Evolutionary conservation across 1,140 invertebrate species (phyloP), one percentile per base, ranked within the genome.

Genomic region (Zaprionus ornatus): DNA sequence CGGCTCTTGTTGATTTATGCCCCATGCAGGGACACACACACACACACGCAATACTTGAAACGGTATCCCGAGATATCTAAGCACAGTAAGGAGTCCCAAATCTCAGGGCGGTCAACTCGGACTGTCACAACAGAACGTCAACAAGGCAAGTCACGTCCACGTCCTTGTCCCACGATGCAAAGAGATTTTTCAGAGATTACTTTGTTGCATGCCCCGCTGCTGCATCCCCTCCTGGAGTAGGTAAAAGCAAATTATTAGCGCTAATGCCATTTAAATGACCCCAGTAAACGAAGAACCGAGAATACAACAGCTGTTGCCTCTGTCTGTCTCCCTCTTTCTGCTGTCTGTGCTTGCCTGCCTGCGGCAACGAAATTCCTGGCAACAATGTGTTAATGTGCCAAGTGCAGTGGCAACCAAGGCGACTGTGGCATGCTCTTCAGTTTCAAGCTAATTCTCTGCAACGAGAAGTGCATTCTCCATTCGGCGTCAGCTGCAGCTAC

Each of bases 1-100:
- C 80, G 73, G 60, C 82, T 78, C 82, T 65, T 74, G 82, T 85
- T 85, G 82, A 85, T 87, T 87, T 87, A 88, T 88, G 73, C 77
- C 77, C 77, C 82, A 78, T 71, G 74, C 75, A 67, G 79, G 17
- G 79, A 59, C 63, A 54, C 67, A 66, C 27, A 66, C 55, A 64
- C 64, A 23, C 64, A 45, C 56, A 19, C 12, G 52, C 27, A 45
- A 19, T 27, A 25, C 52, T 19, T 32, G 29, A 25, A 66, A 67
- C 54, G 25, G 64, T 32, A 67, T 55, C 7, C 40, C n/a, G n/a
- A 45, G 59, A 60, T 32, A 64, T 35, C 78, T 60, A 74, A 72
- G 74, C 82, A 74, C 82, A 32, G 29, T 69, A 77, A 77, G 70
- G 27, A n/a, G 23, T 21, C 72, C 52, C 42, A 54, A 54, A 57